These are phyloP conservation scores for Garra rufa DNA, from an alignment of 2,113 vertebrate genomes.

Conservation along the genomic window DNA sequence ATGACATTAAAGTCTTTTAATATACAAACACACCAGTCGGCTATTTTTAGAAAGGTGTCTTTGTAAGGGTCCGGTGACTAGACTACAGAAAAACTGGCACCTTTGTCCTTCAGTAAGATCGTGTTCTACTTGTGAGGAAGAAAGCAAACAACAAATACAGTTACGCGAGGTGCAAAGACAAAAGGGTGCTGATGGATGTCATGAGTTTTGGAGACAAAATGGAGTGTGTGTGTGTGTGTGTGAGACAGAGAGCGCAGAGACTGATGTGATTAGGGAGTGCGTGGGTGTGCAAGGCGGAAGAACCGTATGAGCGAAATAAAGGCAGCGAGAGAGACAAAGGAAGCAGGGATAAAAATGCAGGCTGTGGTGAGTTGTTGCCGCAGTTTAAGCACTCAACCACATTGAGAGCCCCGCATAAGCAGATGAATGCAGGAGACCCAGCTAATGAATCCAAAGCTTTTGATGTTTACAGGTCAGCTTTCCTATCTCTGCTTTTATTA, in stretches of 20 bases:
- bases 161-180: slow-evolving; percentile 43
- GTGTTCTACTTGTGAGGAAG: slow-evolving; percentile 1
- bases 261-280: slow-evolving; percentile 45
- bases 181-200: slow-evolving; percentile 33
- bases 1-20: slow-evolving; percentile 46
- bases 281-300: slow-evolving; percentile 54
- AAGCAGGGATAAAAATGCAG: slow-evolving; percentile 41
- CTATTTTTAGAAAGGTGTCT: slow-evolving; percentile 57
- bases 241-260: slow-evolving; percentile 21
- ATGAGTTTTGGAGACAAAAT: slow-evolving; percentile 41
- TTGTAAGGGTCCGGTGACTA: slow-evolving; percentile 20
- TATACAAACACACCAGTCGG: slow-evolving; percentile 45
- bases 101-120: slow-evolving; percentile 3
- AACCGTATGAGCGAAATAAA: slow-evolving; percentile 44
- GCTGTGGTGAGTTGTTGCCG: slow-evolving; percentile 4
- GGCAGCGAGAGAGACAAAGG: slow-evolving; percentile 45
- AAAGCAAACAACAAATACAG: slow-evolving; percentile 44
- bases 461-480: slow-evolving; percentile 33
- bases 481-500: not conserved
- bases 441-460: slow-evolving; percentile 44
- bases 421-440: slow-evolving; percentile 26
- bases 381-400: slow-evolving; percentile 11
- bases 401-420: slow-evolving; percentile 17
- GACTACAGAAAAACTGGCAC: not conserved
- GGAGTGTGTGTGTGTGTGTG: slow-evolving; percentile 16